Evolutionary conservation across 2,888 invertebrate species (phyloP).

Genomic region (Chrysolina americana): DNA sequence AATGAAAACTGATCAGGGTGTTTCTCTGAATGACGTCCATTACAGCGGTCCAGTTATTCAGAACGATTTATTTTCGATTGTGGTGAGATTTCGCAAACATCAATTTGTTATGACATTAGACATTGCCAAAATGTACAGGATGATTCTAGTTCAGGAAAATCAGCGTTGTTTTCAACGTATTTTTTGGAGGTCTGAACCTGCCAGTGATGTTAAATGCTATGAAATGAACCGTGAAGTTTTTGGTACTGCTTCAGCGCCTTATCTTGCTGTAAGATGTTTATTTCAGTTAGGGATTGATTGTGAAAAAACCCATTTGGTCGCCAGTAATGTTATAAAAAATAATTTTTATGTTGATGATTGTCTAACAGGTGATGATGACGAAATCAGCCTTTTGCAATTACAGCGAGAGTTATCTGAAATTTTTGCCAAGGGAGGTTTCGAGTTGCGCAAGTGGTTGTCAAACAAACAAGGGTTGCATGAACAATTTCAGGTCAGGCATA

Average conservation of each 20-base stretch:
- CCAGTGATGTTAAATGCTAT: background rate
- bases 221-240: too few relatives aligned
- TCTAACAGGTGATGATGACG: conserved; percentile 40
- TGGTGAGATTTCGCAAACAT: background rate
- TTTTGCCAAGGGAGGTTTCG: conserved; percentile 42
- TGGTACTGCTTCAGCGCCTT: conserved; percentile 40
- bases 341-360: conserved; percentile 53
- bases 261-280: conserved; percentile 46
- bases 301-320: conserved; percentile 31
- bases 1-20: background rate
- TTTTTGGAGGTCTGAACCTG: background rate
- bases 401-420: conserved; percentile 44
- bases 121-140: background rate
- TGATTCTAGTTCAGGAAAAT: background rate
- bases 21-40: background rate
- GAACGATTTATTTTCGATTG: background rate
- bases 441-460: conserved; percentile 42
- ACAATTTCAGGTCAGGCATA: conserved; percentile 26
- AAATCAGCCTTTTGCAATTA: conserved; percentile 38
- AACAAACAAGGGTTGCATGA: conserved; percentile 32
- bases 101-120: background rate
- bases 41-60: background rate
- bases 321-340: conserved; percentile 37
- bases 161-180: background rate
- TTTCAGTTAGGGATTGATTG: conserved; percentile 43